These are phyloP conservation scores for Drosophila rubida DNA, from an alignment of 2,888 invertebrate genomes.

Conservation along the genomic window DNA sequence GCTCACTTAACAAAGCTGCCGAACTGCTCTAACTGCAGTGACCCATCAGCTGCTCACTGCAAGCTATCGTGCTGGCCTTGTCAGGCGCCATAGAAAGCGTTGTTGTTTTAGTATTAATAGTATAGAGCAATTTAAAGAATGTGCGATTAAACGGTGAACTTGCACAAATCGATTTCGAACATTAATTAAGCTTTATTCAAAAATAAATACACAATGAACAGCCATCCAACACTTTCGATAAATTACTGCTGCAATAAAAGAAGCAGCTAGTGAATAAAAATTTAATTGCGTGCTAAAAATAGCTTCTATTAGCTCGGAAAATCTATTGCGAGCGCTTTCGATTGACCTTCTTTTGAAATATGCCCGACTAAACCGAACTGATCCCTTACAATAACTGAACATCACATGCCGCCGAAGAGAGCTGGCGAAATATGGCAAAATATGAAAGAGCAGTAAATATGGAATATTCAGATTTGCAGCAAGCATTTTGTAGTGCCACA, in stretches of 20 bases:
- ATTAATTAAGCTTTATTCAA: not conserved
- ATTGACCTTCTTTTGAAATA: conserved; percentile 9
- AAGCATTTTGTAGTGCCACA: conserved; percentile 61
- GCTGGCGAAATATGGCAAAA: conserved; percentile 7
- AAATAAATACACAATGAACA: conserved; percentile 6
- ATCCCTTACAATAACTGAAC: conserved; percentile 24
- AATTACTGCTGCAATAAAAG: not conserved
- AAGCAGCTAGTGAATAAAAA: not conserved
- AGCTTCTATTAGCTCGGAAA: conserved; percentile 2
- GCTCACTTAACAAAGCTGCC: too few species aligned
- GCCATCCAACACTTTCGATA: not conserved
- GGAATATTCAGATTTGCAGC: conserved; percentile 36
- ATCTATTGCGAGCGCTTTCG: not conserved
- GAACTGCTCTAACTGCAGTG: too few species aligned
- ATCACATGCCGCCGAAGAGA: not conserved
- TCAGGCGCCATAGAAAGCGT: not conserved
- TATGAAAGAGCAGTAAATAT: conserved; percentile 22
- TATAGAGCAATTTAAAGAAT: not conserved
- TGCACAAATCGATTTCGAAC: not conserved
- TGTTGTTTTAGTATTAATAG: not conserved
- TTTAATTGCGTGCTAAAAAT: conserved; percentile 13
- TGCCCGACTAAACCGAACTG: conserved; percentile 8
- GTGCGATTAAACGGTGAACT: not conserved
- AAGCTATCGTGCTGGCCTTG: not conserved
- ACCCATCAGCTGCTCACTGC: not conserved